phyloP scores from a whole-genome alignment of 92 coral and sea anemone species.

The Epizoanthus fatuus region DNA sequence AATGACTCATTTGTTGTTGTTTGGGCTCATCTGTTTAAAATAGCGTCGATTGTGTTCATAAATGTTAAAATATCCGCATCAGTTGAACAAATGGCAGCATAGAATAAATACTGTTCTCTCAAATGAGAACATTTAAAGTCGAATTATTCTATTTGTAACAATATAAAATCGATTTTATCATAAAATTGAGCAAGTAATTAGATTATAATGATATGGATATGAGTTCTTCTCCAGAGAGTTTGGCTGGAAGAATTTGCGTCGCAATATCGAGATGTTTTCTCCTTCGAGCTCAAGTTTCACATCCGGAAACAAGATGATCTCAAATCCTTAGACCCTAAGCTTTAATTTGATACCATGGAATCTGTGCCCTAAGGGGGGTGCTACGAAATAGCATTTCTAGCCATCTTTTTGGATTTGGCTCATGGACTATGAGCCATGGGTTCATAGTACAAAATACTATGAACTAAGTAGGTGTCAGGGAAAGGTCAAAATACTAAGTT shows the following conservation, averaged over 20 bases:
- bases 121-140: too few relatives aligned
- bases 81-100: too few relatives aligned
- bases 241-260: too few relatives aligned
- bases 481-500: too few relatives aligned
- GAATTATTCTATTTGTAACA: neutral
- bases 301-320: neutral
- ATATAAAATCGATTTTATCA: neutral
- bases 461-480: too few relatives aligned
- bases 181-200: neutral
- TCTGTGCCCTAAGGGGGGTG: neutral
- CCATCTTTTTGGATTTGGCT: conserved; percentile 10
- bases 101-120: too few relatives aligned
- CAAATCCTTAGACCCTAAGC: neutral
- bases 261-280: neutral
- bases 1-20: conserved; percentile 3
- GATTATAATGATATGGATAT: neutral
- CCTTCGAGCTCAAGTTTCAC: neutral
- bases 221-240: too few relatives aligned
- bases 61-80: neutral
- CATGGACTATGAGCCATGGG: conserved; percentile 7
- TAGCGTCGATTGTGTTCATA: neutral
- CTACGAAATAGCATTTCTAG: conserved; percentile 1
- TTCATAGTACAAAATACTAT: too few relatives aligned
- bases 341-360: neutral
- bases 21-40: conserved; percentile 16